Percentiles rank a stretch among this genome's conserved stretches.
Conservation (phyloP, 2,888 invertebrate genomes). For the Homarus gammarus region DNA sequence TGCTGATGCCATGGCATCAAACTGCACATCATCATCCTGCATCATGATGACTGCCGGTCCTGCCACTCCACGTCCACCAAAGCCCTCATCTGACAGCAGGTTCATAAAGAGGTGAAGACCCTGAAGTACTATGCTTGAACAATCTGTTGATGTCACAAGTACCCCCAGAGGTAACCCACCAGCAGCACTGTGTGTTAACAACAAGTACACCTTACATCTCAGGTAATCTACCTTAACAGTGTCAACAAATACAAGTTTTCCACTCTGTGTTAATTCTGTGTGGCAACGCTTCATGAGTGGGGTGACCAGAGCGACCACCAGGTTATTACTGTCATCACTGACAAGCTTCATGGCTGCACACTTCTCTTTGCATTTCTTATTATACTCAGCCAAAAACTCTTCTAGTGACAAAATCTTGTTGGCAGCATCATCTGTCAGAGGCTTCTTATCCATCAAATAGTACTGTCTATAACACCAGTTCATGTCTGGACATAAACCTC, state of each 20-base stretch:
- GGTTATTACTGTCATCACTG: not conserved
- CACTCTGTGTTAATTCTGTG: not conserved
- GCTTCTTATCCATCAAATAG: not conserved
- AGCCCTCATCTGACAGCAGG: slow-evolving; percentile 12
- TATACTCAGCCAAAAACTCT: slow-evolving; percentile 13
- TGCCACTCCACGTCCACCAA: slow-evolving; percentile 1
- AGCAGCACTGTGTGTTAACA: slow-evolving; percentile 4
- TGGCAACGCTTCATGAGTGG: slow-evolving; percentile 28
- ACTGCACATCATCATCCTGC: slow-evolving; percentile 8
- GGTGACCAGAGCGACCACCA: slow-evolving; percentile 16
- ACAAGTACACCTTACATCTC: slow-evolving; percentile 1
- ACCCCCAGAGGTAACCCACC: slow-evolving; percentile 5
- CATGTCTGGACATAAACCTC: slow-evolving; percentile 31
- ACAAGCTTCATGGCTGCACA: slow-evolving; percentile 13
- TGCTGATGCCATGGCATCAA: not conserved
- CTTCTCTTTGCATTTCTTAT: not conserved
- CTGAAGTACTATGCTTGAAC: not conserved
- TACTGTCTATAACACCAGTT: slow-evolving; percentile 47
- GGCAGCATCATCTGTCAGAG: not conserved
- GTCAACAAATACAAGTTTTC: slow-evolving; percentile 4
- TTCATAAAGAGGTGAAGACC: slow-evolving; percentile 11
- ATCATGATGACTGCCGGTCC: slow-evolving; percentile 10
- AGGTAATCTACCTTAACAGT: slow-evolving; percentile 6
- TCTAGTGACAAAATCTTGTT: not conserved
- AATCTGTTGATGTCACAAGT: slow-evolving; percentile 21